phyloP scores from a whole-genome alignment of 1,140 invertebrate species.

The Drosophila tristis region DNA sequence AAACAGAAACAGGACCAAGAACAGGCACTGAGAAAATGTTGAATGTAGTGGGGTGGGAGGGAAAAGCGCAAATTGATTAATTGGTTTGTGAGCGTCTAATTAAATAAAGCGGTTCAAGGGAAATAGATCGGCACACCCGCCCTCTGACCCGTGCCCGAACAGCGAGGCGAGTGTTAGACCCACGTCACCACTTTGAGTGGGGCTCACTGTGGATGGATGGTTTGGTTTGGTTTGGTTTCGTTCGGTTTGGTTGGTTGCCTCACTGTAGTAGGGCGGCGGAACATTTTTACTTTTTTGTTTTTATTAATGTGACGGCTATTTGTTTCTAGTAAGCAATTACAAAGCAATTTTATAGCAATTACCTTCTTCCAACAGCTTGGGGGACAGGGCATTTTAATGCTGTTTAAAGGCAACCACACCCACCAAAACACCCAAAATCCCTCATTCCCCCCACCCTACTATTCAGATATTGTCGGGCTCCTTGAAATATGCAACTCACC shows the following conservation, averaged over 20 bases:
- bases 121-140: conserved; percentile 47
- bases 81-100: conserved; percentile 82
- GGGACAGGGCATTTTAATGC: conserved; percentile 68
- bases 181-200: conserved; percentile 51
- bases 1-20: not conserved
- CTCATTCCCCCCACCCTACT: not conserved
- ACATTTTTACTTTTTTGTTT: conserved; percentile 70
- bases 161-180: conserved; percentile 51
- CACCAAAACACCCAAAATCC: conserved; percentile 12
- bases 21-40: not conserved
- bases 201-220: not conserved
- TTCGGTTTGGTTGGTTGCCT: conserved; percentile 6
- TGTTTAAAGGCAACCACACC: conserved; percentile 30
- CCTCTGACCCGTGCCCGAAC: no score
- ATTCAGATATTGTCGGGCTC: conserved; percentile 36
- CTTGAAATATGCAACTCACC: conserved; percentile 72
- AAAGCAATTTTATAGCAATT: conserved; percentile 82
- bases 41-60: not conserved
- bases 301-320: conserved; percentile 81
- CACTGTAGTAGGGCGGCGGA: conserved; percentile 46
- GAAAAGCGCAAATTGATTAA: conserved; percentile 70
- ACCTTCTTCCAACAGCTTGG: conserved; percentile 76
- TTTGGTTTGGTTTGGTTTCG: not conserved
- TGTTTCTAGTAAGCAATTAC: conserved; percentile 82
- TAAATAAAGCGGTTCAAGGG: conserved; percentile 75